Evolutionary conservation across 2,797 vertebrate species (phyloP), one percentile per base, ranked within the genome.

Genomic region (Loris lydekkerianus): DNA sequence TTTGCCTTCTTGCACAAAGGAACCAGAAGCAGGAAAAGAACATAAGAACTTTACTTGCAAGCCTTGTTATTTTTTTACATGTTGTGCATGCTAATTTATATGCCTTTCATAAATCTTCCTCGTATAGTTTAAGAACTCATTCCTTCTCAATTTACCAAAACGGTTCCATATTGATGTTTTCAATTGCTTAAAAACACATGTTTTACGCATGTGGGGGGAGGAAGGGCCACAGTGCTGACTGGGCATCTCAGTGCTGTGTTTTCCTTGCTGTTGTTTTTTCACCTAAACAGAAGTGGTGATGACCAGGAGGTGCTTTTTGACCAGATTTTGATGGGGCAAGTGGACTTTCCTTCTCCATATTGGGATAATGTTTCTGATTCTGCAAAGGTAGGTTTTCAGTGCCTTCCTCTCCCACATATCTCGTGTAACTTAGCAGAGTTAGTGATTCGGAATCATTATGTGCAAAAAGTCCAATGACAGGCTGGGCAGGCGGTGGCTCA

Each of bases 361-460:
- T 99, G 99, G 99, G 99, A 99, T 97, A 99, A 99, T 0, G 98
- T 99, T 93, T 99, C 99, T 15, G 99, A 99, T 43, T 98, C 99
- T 13, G 99, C 99, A 85, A 99, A 99, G 99, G 99, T 99, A 96
- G 20, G 98, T 94, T 94, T 96, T 46, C 17, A 7, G 43, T 58
- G 21, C 6, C 83, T 23, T 40, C 96, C 67, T 87, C 73, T 95
- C 92, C 27, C 81, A 15, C 29, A 4, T 10, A 73, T 10, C 17
- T 73, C 46, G 20, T 11, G 75, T 73, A 0, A 92, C 10, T 76
- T 88, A 27, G 46, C 34, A 34, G 23, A 83, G 4, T 58, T 25
- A 37, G 7, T 27, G 27, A 46, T 15, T 76, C 27, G 14, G 49
- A 58, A 31, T n/a, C 43, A 20, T 46, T 25, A 10, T 78, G 25